A percentile compares a stretch with the other conserved stretches of the same genome.
phyloP scores from a whole-genome alignment of 2,888 invertebrate genomes.

The Yponomeuta plumbellus region DNA sequence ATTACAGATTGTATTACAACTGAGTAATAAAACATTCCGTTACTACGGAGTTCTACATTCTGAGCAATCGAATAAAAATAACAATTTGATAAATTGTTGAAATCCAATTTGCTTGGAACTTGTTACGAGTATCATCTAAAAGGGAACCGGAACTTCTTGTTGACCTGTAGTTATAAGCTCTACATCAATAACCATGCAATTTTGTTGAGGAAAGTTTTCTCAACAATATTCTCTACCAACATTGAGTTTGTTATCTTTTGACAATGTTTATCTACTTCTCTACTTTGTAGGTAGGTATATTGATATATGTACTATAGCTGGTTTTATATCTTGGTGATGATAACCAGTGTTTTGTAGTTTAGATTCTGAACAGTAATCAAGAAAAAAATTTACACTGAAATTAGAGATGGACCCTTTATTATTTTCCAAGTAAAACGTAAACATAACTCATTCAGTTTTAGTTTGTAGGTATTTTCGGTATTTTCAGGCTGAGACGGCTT shows the following conservation, averaged over 20 bases:
- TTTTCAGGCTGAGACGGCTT: no score
- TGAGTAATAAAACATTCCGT: neutral
- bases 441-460: no score
- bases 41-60: neutral
- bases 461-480: no score
- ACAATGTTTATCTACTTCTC: slow-evolving; percentile 6
- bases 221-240: neutral
- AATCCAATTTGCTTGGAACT: neutral
- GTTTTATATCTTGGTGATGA: no score
- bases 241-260: slow-evolving; percentile 11
- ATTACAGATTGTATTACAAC: neutral
- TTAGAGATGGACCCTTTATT: no score
- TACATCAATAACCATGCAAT: neutral
- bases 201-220: slow-evolving; percentile 1
- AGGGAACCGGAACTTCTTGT: slow-evolving; percentile 11
- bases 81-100: neutral
- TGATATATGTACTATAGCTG: neutral
- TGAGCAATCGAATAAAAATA: neutral
- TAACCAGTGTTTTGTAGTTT: no score
- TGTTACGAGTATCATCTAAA: neutral
- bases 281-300: neutral
- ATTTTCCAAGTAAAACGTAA: no score
- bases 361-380: no score
- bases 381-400: no score
- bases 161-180: slow-evolving; percentile 5